Evolutionary conservation across 2,888 invertebrate genomes (phyloP), one percentile per base, ranked within the genome.

Genomic region (Monopis laevigella): DNA sequence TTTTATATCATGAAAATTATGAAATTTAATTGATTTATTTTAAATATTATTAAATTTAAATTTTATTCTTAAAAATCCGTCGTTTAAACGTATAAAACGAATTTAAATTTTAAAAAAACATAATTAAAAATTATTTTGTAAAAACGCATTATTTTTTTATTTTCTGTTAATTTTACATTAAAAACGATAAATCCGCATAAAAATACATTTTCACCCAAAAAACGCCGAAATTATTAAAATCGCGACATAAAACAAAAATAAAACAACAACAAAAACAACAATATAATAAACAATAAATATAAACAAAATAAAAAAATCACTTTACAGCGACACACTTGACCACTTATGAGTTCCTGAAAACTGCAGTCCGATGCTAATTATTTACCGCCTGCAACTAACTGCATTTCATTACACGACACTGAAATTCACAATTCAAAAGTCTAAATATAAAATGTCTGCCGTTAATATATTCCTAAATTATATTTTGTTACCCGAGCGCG

Each of bases 311-410:
- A 58, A 57, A 49, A 46, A 46, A 61, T 68, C 74, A 75, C 78
- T 78, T 52, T 62, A 67, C 59, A 78, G 80, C 66, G 78, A 74
- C 69, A 43, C 51, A 54, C 52, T 47, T 47, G 59, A 77, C 74
- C 78, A 74, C 78, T 80, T 48, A 80, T 80, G 47, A 80, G 78
- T 60, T 59, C 70, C 70, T 47, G 34, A 48, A 55, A 48, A 58
- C 59, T 77, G 78, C 77, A 78, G 62, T 65, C 51, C 46, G 48
- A 71, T 77, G 78, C 77, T 75, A 78, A 73, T 73, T 77, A 80
- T 77, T 77, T 77, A 77, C 70, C 52, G n/a, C n/a, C 48, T 44
- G 50, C 56, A 21, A 26, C 32, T 10, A 17, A 36, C 11, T 29
- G 29, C 40, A 40, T 40, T 18, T 40, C 13, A 18, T 13, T 10